Conservation (phyloP, 1,140 invertebrate species). For the Drosophila mojavensis region DNA sequence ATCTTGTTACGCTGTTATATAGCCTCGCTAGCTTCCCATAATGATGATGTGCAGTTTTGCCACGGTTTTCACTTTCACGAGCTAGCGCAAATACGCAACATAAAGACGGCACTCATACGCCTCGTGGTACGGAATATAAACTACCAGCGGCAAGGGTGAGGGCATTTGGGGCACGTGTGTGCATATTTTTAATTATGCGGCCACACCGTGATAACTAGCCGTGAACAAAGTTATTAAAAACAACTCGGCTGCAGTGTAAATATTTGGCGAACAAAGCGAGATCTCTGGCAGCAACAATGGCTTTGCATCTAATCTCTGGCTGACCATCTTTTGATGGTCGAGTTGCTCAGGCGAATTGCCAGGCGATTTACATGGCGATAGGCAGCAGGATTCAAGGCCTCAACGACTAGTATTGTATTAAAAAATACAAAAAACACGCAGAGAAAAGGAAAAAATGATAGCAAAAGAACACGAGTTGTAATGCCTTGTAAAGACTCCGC, state of each 20-base stretch:
- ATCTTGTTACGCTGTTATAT: slow-evolving; percentile 40
- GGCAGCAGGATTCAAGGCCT: slow-evolving; percentile 32
- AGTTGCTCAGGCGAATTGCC: slow-evolving; percentile 54
- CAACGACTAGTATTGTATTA: slow-evolving; percentile 41
- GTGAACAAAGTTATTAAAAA: slow-evolving; percentile 73
- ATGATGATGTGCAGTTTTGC: slow-evolving; percentile 50
- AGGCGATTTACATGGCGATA: slow-evolving; percentile 64
- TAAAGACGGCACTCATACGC: slow-evolving; percentile 47
- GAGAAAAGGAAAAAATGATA: slow-evolving; percentile 1
- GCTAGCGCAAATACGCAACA: slow-evolving; percentile 47
- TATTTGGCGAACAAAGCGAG: slow-evolving; percentile 65
- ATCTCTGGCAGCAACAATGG: slow-evolving; percentile 31
- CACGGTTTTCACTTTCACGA: slow-evolving; percentile 36
- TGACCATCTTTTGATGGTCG: slow-evolving; percentile 52
- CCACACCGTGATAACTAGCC: slow-evolving; percentile 50
- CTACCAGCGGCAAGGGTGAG: not conserved
- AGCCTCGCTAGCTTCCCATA: slow-evolving; percentile 13
- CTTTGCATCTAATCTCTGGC: slow-evolving; percentile 42
- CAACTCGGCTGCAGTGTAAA: slow-evolving; percentile 52
- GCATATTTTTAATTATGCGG: slow-evolving; percentile 78
- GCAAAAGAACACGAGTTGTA: slow-evolving; percentile 43
- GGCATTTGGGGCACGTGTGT: slow-evolving; percentile 46
- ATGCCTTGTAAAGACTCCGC: slow-evolving; percentile 60
- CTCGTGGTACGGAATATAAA: slow-evolving; percentile 10
- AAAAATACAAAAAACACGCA: slow-evolving; percentile 6